Evolutionary conservation across 2,797 vertebrate species (phyloP).

Genomic region (Hemitrygon akajei): DNA sequence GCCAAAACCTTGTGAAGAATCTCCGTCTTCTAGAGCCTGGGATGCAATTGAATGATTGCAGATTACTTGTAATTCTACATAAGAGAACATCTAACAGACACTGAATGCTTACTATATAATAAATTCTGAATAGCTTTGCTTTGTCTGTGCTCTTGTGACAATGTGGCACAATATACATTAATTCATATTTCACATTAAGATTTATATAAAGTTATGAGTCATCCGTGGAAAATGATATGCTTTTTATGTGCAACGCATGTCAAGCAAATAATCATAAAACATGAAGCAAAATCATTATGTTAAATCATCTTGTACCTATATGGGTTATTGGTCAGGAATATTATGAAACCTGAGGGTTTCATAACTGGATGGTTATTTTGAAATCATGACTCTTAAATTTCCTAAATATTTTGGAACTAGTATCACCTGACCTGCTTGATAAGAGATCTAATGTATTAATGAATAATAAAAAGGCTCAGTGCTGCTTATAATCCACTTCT

Average conservation of each 20-base stretch:
- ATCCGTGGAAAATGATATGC: no score
- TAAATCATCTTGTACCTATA: neutral
- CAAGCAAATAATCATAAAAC: neutral
- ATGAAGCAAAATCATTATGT: neutral
- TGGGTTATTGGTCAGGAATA: neutral
- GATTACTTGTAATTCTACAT: neutral
- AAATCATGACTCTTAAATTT: neutral
- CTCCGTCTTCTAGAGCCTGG: conserved; percentile 62
- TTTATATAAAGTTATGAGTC: neutral
- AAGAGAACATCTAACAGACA: neutral
- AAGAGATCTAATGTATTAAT: neutral
- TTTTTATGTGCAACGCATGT: neutral
- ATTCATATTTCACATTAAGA: neutral
- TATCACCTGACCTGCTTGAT: neutral
- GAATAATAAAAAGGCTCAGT: neutral
- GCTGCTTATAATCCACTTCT: neutral
- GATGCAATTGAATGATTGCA: neutral
- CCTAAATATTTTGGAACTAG: neutral
- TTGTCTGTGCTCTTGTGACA: neutral
- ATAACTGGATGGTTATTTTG: neutral
- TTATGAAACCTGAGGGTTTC: neutral
- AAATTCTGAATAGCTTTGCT: neutral
- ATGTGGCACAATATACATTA: neutral
- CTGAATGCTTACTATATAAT: neutral
- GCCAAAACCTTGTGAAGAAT: conserved; percentile 43